A percentile compares a stretch with the other conserved stretches of the same genome.
Evolutionary conservation across 1,140 invertebrate genomes (phyloP).

Genomic region (Eriosoma lanigerum): DNA sequence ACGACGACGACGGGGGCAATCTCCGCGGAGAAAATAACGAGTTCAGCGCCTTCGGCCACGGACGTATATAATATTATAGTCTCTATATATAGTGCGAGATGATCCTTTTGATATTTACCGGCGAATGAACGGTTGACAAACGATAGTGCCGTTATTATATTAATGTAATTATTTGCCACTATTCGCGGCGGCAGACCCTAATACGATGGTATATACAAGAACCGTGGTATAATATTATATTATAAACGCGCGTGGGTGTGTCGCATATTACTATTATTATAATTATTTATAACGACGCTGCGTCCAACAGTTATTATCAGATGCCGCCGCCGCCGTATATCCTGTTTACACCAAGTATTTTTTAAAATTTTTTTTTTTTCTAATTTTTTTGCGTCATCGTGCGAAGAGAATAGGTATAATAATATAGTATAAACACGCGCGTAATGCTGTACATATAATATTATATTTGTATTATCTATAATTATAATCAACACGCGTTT

Average conservation of each 20-base stretch:
- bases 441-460: too few species aligned
- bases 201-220: neutral
- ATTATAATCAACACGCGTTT: too few species aligned
- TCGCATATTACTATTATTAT: neutral
- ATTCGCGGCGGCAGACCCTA: neutral
- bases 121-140: conserved; percentile 1
- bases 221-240: too few species aligned
- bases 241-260: neutral
- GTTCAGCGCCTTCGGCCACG: conserved; percentile 24
- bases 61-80: too few species aligned
- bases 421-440: too few species aligned
- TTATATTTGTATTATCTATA: too few species aligned
- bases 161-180: too few species aligned
- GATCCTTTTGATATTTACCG: conserved; percentile 8
- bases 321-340: neutral
- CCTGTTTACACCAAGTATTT: neutral
- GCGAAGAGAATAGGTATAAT: too few species aligned
- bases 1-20: neutral
- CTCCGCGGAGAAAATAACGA: neutral
- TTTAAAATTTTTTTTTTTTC: too few species aligned
- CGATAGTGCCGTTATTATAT: neutral
- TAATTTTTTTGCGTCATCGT: conserved; percentile 2
- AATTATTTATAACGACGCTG: neutral
- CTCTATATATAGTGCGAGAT: too few species aligned
- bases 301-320: neutral